Base-by-base conservation (phyloP, 92 coral and sea anemone species). In the Chrysogorgia sp. region DNA sequence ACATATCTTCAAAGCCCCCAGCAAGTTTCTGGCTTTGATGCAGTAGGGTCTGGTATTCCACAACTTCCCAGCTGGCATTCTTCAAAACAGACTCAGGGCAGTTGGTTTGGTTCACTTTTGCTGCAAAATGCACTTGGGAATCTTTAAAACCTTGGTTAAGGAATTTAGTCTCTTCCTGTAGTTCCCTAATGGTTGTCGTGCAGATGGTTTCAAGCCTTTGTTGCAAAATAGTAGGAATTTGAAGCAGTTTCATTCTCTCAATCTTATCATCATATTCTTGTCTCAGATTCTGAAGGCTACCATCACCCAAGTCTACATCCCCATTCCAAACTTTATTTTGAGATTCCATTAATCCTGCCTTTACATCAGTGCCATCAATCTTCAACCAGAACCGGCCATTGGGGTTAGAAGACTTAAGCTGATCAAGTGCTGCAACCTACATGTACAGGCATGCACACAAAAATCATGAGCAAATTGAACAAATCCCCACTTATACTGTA, bases 71-170 rank as follows among this genome's bases (percentile, higher is more conserved):
- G 53, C 58, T 81, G 30, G 80, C 57, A 37, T 86, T 34, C 70
- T 86, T 81, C 7, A 81, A 66, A 2, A 76, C 72, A 40, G 65
- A 81, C 35, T 86, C 90, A 7, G 84, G 85, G 50, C 77, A 71
- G 21, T 74, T 80, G n/a, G 85, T n/a, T 20, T 85, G 68, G 24
- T 47, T 41, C 13, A 80, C 29, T 65, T 85, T 85, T 35, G 65
- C 61, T 4, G 63, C 82, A 64, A 80, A 81, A 49, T 80, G 40
- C 9, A 35, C 67, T 15, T 53, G 40, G 8, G 77, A 71, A 25
- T 55, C 64, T 20, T 72, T 75, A 13, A 86, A 66, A 37, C 89
- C 89, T 22, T 5, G 28, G 40, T 40, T 50, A 60, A 86, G 40
- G 45, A 74, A 86, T 21, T 1, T 58, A 63, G 20, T 40, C 30